These are phyloP conservation scores for Drosophila recens DNA, from an alignment of 2,888 invertebrate genomes.

Conservation along the genomic window DNA sequence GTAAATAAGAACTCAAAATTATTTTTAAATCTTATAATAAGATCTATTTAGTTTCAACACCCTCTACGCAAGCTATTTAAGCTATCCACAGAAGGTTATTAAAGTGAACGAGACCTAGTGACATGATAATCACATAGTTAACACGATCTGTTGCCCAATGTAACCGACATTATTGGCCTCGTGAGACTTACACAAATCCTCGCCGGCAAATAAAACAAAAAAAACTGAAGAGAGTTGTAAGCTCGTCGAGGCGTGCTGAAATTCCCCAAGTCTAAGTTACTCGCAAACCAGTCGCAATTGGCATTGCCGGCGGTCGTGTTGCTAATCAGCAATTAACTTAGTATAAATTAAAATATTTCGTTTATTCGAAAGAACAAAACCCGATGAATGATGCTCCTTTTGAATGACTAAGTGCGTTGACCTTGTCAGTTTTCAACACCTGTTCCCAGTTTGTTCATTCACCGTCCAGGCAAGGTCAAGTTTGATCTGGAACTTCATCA, in stretches of 20 bases:
- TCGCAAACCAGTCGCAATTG: slow-evolving; percentile 46
- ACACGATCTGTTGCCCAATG: slow-evolving; percentile 23
- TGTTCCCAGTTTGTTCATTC: slow-evolving; percentile 21
- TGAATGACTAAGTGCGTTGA: slow-evolving; percentile 9
- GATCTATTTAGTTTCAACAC: not conserved
- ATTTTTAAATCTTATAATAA: not conserved
- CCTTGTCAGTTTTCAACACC: slow-evolving; percentile 16
- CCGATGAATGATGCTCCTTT: slow-evolving; percentile 19
- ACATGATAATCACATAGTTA: not conserved
- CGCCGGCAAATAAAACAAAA: slow-evolving; percentile 12
- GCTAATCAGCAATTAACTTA: slow-evolving; percentile 27
- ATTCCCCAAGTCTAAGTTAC: slow-evolving; percentile 15
- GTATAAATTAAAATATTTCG: slow-evolving; percentile 8
- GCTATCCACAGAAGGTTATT: not conserved
- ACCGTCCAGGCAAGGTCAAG: slow-evolving; percentile 32
- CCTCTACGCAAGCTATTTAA: not conserved
- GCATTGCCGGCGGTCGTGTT: slow-evolving; percentile 26
- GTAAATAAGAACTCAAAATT: not conserved
- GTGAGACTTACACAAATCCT: slow-evolving; percentile 23
- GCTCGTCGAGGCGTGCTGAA: slow-evolving; percentile 24
- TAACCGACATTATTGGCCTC: slow-evolving; percentile 19
- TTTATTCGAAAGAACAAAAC: slow-evolving; percentile 3
- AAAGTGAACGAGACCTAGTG: not conserved
- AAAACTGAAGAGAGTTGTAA: slow-evolving; percentile 10
- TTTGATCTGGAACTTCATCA: not conserved